Conservation (phyloP, 2,888 invertebrate species). For the Erannis defoliaria region DNA sequence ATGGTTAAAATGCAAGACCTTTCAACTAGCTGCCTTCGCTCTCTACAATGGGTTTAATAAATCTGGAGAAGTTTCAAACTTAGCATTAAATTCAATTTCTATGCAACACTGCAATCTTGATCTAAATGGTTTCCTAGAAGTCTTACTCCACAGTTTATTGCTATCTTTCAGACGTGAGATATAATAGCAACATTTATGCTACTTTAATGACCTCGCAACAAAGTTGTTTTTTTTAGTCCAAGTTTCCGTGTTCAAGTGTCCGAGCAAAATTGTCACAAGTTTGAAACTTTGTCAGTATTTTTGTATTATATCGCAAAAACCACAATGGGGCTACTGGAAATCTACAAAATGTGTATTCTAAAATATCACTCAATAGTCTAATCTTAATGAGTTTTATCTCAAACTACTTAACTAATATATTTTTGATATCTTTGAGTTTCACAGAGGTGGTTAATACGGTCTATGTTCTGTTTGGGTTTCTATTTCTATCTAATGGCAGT, state of each 20-base stretch:
- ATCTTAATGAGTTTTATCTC: constrained; percentile 21
- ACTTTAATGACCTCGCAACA: no score
- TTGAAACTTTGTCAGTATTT: constrained; percentile 15
- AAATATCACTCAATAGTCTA: constrained; percentile 8
- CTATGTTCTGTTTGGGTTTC: constrained; percentile 1
- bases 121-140: no score
- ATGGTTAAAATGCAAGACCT: constrained; percentile 44
- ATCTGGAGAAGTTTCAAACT: constrained; percentile 16
- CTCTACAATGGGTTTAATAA: constrained; percentile 11
- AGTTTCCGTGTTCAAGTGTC: no score
- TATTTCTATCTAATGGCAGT: constrained; percentile 40
- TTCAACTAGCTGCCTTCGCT: constrained; percentile 29
- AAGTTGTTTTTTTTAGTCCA: no score
- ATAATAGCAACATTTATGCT: no score
- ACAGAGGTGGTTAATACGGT: background rate
- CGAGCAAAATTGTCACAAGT: background rate
- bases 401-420: constrained; percentile 37
- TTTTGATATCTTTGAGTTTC: constrained; percentile 28
- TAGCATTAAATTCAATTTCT: background rate
- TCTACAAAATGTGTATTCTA: constrained; percentile 3
- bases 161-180: no score
- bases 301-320: constrained; percentile 6
- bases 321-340: constrained; percentile 8
- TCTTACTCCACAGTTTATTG: no score
- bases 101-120: no score